Base-by-base conservation (phyloP, 2,113 vertebrate genomes). In the Montifringilla adamsi region DNA sequence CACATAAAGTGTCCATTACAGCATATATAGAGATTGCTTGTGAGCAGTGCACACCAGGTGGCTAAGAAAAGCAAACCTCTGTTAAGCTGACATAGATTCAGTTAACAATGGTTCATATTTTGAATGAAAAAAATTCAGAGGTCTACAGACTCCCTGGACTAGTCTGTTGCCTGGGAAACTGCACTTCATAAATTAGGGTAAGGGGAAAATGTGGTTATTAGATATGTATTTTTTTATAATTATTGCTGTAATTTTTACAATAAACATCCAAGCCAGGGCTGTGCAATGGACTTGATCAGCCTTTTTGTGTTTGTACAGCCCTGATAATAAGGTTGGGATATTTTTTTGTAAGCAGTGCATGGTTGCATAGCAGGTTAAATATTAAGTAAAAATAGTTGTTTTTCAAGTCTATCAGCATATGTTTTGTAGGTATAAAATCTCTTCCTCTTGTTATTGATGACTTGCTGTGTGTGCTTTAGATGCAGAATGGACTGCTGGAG, bases 151-250 rank as follows among this genome's bases (percentile, higher is more conserved):
- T 93, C 77, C 47, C 31, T 62, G 75, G 52, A 35, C 73, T 75
- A 84, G 64, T 41, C 69, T 84, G 91, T 95, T 95, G 84, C 93
- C 91, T 94, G 66, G 96, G 94, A 95, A 96, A 95, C 87, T 58
- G 58, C 11, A 58, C 56, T 60, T 49, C 1, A 3, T 82, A 84
- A 92, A 89, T 90, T 87, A 89, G 41, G 47, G 58, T 60, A 82
- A 92, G 83, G n/a, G 64, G 58, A 64, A 94, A 81, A 22, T 4
- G 1, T 17, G 21, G 12, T 66, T 93, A 81, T 84, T 89, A 87
- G 41, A 41, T 31, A 64, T 1, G 17, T 43, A 28, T 50, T 68
- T 95, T 93, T 27, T 37, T 37, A 44, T 63, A 66, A 90, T 82
- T 84, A 23, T 52, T 79, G 23, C 30, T 53, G 10, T 85, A 28